phyloP scores from a whole-genome alignment of 2,888 invertebrate genomes.

The Trichogramma evanescens region DNA sequence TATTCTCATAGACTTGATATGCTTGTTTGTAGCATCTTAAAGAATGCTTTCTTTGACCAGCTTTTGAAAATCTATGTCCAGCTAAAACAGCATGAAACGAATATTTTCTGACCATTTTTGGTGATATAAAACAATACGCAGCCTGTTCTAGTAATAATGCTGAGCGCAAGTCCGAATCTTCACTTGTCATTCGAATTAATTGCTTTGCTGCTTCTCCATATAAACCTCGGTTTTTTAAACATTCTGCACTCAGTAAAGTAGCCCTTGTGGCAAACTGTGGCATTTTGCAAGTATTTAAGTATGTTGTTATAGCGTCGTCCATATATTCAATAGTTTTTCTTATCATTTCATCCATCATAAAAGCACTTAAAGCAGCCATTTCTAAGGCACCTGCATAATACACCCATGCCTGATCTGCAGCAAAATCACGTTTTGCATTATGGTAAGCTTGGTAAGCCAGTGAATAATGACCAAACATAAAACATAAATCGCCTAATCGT shows the following conservation, averaged over 20 bases:
- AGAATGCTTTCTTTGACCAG: slow-evolving; percentile 86
- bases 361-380: slow-evolving; percentile 90
- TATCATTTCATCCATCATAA: slow-evolving; percentile 75
- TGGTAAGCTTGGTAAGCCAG: slow-evolving; percentile 92
- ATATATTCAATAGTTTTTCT: slow-evolving; percentile 81
- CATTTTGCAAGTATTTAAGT: slow-evolving; percentile 84
- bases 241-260: slow-evolving; percentile 81
- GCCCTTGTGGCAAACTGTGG: slow-evolving; percentile 89
- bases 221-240: slow-evolving; percentile 69
- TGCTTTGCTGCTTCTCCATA: slow-evolving; percentile 92
- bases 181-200: slow-evolving; percentile 89
- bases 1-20: slow-evolving; percentile 70
- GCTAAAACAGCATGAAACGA: slow-evolving; percentile 95
- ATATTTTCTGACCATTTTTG: slow-evolving; percentile 81
- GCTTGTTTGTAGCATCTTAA: slow-evolving; percentile 88
- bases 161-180: slow-evolving; percentile 93
- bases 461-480: slow-evolving; percentile 90
- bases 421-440: slow-evolving; percentile 94
- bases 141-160: slow-evolving; percentile 93
- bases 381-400: slow-evolving; percentile 94
- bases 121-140: slow-evolving; percentile 78
- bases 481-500: slow-evolving; percentile 89
- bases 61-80: slow-evolving; percentile 90
- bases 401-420: slow-evolving; percentile 93
- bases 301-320: slow-evolving; percentile 89